Percentiles rank a stretch among this genome's conserved stretches.
Conservation (phyloP, 2,888 invertebrate genomes). For the Brassicogethes aeneus region DNA sequence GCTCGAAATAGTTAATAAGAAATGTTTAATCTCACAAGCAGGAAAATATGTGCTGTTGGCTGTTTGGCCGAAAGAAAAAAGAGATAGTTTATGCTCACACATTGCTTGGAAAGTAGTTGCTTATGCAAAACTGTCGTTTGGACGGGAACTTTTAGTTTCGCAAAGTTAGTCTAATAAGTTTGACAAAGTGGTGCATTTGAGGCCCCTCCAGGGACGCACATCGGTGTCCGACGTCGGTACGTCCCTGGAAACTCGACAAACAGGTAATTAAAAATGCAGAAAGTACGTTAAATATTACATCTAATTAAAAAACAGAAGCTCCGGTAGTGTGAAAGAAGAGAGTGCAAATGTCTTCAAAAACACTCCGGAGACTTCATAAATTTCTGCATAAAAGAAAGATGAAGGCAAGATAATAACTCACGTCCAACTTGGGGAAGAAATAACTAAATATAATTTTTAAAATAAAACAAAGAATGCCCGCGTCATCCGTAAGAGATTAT, state of each 20-base stretch:
- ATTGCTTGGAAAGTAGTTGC: slow-evolving; percentile 23
- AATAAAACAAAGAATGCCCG: slow-evolving; percentile 25
- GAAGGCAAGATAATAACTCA: slow-evolving; percentile 28
- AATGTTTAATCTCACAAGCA: no score
- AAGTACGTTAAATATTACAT: slow-evolving; percentile 27
- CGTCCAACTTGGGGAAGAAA: slow-evolving; percentile 24
- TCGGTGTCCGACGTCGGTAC: not conserved
- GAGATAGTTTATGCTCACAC: slow-evolving; percentile 18
- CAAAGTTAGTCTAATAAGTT: slow-evolving; percentile 24
- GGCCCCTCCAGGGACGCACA: not conserved
- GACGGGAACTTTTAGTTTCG: slow-evolving; percentile 24
- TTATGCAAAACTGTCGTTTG: slow-evolving; percentile 30
- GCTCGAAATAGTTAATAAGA: no score
- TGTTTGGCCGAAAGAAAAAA: slow-evolving; percentile 9
- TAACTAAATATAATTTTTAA: slow-evolving; percentile 28
- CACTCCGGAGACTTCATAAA: slow-evolving; percentile 28
- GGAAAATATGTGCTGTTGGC: no score
- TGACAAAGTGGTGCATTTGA: slow-evolving; percentile 18
- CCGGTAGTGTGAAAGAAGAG: slow-evolving; percentile 23
- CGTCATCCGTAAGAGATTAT: slow-evolving; percentile 25
- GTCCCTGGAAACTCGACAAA: slow-evolving; percentile 4
- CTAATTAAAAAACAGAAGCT: slow-evolving; percentile 28
- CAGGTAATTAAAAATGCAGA: slow-evolving; percentile 28
- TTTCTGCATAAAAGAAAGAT: slow-evolving; percentile 23
- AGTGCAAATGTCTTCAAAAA: slow-evolving; percentile 28